Base-by-base conservation (phyloP, 2,113 vertebrate species). In the Sinocyclocheilus grahami region DNA sequence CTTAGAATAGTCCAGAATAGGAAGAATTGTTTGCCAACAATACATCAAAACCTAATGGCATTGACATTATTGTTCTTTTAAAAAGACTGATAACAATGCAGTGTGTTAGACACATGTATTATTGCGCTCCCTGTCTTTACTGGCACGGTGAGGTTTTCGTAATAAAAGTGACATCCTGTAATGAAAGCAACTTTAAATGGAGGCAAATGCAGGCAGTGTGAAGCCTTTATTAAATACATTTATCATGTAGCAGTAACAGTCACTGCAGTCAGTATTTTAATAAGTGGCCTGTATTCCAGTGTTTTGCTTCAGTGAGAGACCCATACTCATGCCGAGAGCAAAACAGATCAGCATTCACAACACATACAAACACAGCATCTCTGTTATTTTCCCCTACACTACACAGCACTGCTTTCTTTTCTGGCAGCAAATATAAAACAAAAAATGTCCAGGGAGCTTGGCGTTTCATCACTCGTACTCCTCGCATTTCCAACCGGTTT, bases 201-300 rank as follows among this genome's bases (percentile, higher is more conserved):
- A 92, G 91, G 85, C 89, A 90, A 82, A 84, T 87, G 91, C 89
- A 92, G 92, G 85, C 89, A 90, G 87, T 87, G 82, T 69, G 79
- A 91, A 91, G 90, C 14, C 74, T 75, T 93, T 93, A 94, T 95
- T 94, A 93, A 94, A 93, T 90, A 86, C 92, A 93, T 94, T 90
- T 91, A 92, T 95, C 93, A 93, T 90, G 90, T 92, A 46, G 89
- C 90, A 84, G 79, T 55, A 75, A 88, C 89, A 90, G 90, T 89
- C 91, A 86, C 85, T 91, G 79, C 89, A 65, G 48, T 48, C 48
- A 81, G 37, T 81, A 27, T 84, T 84, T 88, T 88, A 88, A 88
- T 84, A 88, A 86, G 55, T 42, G 42, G n/a, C 30, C 83, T 22
- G 48, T 67, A 5, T 37, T 67, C 42, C 58, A 46, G 33, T 71